A percentile compares a stretch with the other conserved stretches of the same genome.
Evolutionary conservation across 2,797 vertebrate species (phyloP).

Genomic region (Sebastes vulpes): DNA sequence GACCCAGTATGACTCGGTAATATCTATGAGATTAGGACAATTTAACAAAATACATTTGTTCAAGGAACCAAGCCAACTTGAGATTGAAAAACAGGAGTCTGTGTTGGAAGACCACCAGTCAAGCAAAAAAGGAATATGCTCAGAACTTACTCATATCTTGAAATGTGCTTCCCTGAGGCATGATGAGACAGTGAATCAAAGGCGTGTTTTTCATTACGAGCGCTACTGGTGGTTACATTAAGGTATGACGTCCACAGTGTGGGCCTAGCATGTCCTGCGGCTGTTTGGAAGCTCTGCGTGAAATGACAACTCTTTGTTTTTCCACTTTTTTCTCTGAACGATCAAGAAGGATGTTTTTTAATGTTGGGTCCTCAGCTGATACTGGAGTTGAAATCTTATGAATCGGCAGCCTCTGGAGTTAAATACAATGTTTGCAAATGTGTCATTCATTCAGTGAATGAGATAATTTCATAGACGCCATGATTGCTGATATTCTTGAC

Average conservation of each 20-base stretch:
- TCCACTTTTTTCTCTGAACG: not conserved
- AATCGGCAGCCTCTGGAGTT: not conserved
- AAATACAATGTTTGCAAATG: not conserved
- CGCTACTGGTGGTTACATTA: constrained; percentile 24
- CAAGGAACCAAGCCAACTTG: not conserved
- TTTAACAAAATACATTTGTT: not conserved
- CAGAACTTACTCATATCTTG: constrained; percentile 8
- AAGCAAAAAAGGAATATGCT: not conserved
- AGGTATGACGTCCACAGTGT: constrained; percentile 7
- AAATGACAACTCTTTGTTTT: constrained; percentile 32
- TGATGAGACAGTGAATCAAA: constrained; percentile 22
- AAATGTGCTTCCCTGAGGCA: constrained; percentile 33
- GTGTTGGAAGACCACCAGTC: not conserved
- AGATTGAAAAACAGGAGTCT: not conserved
- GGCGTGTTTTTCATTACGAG: constrained; percentile 44
- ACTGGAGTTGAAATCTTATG: not conserved
- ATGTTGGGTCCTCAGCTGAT: not conserved
- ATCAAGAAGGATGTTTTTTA: not conserved
- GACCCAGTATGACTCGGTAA: not conserved
- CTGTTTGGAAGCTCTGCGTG: constrained; percentile 27
- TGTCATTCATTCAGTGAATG: not conserved
- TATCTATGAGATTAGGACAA: not conserved
- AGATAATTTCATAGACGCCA: not conserved
- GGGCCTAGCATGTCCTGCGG: constrained; percentile 17
- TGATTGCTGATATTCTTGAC: constrained; percentile 4